These are phyloP conservation scores for Gryon sp. DNA, from an alignment of 1,140 invertebrate species.

Conservation along the genomic window DNA sequence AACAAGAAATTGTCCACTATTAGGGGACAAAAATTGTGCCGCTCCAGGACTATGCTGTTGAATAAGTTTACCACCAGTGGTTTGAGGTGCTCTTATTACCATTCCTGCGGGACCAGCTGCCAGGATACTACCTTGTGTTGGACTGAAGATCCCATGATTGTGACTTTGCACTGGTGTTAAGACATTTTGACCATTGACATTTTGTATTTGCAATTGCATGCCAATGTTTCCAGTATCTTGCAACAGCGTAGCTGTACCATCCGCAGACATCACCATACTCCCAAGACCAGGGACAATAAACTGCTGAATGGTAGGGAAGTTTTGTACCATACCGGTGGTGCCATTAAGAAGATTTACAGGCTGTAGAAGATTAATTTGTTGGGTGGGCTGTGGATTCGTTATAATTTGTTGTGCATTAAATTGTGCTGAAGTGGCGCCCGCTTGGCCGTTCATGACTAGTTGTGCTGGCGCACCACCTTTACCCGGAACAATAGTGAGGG, in stretches of 20 bases:
- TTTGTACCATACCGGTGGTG: constrained; percentile 85
- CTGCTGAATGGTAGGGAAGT: constrained; percentile 89
- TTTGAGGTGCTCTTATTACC: constrained; percentile 86
- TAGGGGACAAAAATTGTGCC: constrained; percentile 86
- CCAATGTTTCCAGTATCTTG: constrained; percentile 85
- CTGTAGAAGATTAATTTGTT: constrained; percentile 88
- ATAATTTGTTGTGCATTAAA: constrained; percentile 85
- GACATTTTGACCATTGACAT: constrained; percentile 88
- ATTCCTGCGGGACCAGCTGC: constrained; percentile 86
- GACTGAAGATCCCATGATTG: constrained; percentile 78
- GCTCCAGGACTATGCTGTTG: constrained; percentile 84
- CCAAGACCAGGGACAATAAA: constrained; percentile 89
- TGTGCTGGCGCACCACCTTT: constrained; percentile 85
- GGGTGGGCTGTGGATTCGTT: constrained; percentile 84
- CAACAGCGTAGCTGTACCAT: constrained; percentile 84
- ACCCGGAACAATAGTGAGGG: constrained; percentile 87
- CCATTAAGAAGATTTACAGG: constrained; percentile 89
- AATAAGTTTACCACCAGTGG: constrained; percentile 86
- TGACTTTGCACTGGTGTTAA: constrained; percentile 86
- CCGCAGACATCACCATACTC: constrained; percentile 87
- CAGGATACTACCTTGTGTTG: constrained; percentile 82
- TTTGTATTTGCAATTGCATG: constrained; percentile 88
- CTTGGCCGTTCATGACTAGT: constrained; percentile 86
- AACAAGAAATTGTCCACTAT: constrained; percentile 85
- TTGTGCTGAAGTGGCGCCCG: constrained; percentile 80